These are phyloP conservation scores for Ceyx margarethae DNA, from an alignment of 2,113 vertebrate genomes.

Conservation along the genomic window DNA sequence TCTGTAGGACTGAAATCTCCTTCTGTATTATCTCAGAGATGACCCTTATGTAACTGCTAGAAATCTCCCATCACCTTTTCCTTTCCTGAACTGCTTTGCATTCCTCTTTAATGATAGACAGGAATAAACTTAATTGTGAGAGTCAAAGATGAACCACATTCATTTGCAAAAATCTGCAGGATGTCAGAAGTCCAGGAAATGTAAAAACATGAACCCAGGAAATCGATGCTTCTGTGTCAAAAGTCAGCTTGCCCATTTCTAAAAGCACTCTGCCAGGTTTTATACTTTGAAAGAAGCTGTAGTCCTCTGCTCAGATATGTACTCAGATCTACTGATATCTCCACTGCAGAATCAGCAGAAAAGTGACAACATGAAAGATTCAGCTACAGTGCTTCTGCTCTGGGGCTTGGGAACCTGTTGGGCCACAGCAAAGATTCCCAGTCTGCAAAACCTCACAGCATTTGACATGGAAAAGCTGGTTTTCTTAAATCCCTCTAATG, in stretches of 20 bases:
- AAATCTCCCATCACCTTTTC: background rate
- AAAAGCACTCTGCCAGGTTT: background rate
- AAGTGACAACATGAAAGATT: accelerated
- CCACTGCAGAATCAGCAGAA: background rate
- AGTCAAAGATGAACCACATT: background rate
- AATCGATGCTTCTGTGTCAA: background rate
- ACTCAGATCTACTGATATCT: background rate
- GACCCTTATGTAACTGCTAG: background rate
- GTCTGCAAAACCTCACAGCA: background rate
- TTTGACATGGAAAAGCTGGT: background rate
- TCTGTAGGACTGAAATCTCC: accelerated
- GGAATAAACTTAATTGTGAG: background rate
- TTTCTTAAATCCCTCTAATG: background rate
- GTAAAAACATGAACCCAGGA: background rate
- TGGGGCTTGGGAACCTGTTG: background rate
- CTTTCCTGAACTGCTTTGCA: background rate
- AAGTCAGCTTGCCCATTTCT: background rate
- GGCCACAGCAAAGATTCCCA: background rate
- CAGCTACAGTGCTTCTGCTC: background rate
- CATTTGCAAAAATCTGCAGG: constrained; percentile 11
- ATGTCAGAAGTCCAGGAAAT: background rate
- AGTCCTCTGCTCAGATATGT: background rate
- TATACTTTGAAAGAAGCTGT: background rate
- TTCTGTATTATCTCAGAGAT: background rate
- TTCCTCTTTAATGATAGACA: background rate